These are phyloP conservation scores for Anguilla obscura DNA, from an alignment of 2,797 vertebrate species.

Conservation along the genomic window DNA sequence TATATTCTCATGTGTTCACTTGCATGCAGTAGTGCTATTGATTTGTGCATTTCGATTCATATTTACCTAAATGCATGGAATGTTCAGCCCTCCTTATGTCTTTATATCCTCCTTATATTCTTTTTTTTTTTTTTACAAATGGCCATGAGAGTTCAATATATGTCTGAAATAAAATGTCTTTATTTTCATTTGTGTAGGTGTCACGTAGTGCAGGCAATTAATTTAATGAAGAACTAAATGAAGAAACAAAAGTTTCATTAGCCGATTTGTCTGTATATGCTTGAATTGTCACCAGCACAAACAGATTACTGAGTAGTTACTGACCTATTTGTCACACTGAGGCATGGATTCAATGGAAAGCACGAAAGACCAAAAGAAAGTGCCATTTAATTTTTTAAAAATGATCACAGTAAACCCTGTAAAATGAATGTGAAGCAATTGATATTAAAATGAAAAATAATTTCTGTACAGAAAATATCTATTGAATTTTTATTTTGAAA, in stretches of 20 bases:
- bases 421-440: not conserved
- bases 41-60: not conserved
- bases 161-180: not conserved
- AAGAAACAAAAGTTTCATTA: not conserved
- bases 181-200: not conserved
- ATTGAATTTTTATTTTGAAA: too few relatives aligned
- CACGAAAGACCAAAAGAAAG: not conserved
- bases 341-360: not conserved
- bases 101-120: not conserved
- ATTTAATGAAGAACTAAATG: not conserved
- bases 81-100: too few relatives aligned
- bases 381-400: not conserved
- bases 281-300: not conserved
- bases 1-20: not conserved
- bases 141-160: not conserved
- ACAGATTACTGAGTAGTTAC: not conserved
- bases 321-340: not conserved
- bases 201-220: not conserved
- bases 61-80: too few relatives aligned
- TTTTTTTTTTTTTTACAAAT: not conserved
- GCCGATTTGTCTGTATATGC: not conserved
- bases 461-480: too few relatives aligned
- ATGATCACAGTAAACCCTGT: not conserved
- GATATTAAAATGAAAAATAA: too few relatives aligned
- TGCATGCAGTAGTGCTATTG: not conserved